Conservation (phyloP, 2,888 invertebrate genomes). For the Eumacrocentrus americanus region DNA sequence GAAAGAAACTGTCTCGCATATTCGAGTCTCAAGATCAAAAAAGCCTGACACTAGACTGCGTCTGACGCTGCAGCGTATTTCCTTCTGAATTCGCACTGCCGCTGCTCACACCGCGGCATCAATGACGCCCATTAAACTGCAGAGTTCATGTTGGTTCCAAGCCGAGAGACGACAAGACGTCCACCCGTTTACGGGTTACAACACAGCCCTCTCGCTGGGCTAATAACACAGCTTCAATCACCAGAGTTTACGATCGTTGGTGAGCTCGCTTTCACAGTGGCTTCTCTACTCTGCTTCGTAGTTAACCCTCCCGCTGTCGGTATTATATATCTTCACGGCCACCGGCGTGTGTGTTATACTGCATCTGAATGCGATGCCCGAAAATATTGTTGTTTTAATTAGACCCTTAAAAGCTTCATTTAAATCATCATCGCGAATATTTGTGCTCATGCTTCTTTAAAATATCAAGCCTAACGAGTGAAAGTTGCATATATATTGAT, state of each 20-base stretch:
- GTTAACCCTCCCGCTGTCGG: too few relatives aligned
- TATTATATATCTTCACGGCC: not conserved
- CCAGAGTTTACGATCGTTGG: too few relatives aligned
- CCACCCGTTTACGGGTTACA: not conserved
- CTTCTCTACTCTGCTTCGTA: too few relatives aligned
- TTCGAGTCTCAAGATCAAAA: too few relatives aligned
- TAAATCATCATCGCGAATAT: not conserved
- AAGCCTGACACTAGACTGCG: not conserved
- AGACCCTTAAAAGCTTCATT: not conserved
- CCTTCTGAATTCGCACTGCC: too few relatives aligned
- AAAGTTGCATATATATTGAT: conserved; percentile 36
- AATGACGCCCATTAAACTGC: not conserved
- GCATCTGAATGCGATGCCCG: not conserved
- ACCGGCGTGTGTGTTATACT: not conserved
- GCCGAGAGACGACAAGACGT: not conserved
- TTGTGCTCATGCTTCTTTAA: not conserved
- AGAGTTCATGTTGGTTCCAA: not conserved
- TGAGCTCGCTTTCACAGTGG: too few relatives aligned
- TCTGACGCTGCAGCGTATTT: too few relatives aligned
- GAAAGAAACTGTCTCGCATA: not conserved
- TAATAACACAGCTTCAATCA: conserved; percentile 1
- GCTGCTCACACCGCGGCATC: not conserved
- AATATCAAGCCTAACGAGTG: conserved; percentile 31
- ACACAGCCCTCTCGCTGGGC: too few relatives aligned
- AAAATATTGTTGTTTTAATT: not conserved